Evolutionary conservation across 1,140 invertebrate species (phyloP).

Genomic region (Scylla paramamosain): DNA sequence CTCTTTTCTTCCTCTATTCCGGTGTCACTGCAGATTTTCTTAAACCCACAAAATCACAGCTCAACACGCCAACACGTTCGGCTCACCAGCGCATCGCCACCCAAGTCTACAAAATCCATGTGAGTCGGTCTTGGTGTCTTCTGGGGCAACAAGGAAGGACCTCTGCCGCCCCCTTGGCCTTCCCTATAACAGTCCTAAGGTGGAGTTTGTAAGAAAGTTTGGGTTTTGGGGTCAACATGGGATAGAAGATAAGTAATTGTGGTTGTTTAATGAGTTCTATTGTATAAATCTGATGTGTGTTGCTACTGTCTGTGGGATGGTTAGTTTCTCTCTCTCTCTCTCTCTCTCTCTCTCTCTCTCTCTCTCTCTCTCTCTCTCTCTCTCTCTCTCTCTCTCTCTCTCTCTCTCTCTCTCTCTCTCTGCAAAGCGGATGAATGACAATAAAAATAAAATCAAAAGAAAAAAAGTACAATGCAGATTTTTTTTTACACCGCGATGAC

Average conservation of each 20-base stretch:
- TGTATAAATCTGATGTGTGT: too few species aligned
- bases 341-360: constrained; percentile 21
- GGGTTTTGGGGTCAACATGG: too few species aligned
- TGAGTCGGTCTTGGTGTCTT: neutral
- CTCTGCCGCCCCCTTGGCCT: too few species aligned
- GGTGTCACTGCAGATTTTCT: neutral
- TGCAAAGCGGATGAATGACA: neutral
- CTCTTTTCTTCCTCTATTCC: neutral
- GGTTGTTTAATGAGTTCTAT: too few species aligned
- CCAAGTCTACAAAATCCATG: neutral
- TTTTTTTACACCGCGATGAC: neutral
- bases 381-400: constrained; percentile 28
- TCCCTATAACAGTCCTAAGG: too few species aligned
- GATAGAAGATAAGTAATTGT: too few species aligned
- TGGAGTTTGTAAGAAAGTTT: too few species aligned
- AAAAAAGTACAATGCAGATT: neutral
- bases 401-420: neutral
- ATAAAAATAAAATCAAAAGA: neutral
- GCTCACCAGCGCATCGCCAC: neutral
- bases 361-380: constrained; percentile 31
- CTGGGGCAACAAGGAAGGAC: too few species aligned
- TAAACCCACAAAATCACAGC: neutral
- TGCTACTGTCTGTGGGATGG: too few species aligned
- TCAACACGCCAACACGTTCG: neutral
- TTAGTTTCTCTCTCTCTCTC: neutral